A percentile compares a stretch with the other conserved stretches of the same genome.
Conservation (phyloP, 2,113 vertebrate genomes). For the Cettia cetti region DNA sequence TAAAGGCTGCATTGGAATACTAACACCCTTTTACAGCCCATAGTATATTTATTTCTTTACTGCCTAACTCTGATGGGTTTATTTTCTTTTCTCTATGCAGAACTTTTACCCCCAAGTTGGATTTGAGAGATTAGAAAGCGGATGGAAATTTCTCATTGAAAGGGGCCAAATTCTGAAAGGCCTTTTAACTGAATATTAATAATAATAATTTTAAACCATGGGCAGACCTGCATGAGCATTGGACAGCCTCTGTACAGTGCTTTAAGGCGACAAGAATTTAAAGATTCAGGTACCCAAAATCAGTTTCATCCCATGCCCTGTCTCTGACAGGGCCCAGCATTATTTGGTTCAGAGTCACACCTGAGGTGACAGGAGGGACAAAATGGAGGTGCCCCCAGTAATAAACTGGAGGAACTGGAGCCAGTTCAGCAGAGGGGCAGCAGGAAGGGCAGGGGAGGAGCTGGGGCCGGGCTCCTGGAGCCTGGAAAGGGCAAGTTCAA, state of each 20-base stretch:
- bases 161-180: neutral
- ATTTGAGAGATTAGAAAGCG: neutral
- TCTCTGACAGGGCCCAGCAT: neutral
- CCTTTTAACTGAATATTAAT: neutral
- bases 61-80: neutral
- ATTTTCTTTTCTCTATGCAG: neutral
- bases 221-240: neutral
- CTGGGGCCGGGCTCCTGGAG: neutral
- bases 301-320: neutral
- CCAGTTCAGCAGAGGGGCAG: neutral
- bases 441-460: neutral
- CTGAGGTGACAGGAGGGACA: neutral
- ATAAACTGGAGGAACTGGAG: neutral
- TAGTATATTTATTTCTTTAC: conserved; percentile 12
- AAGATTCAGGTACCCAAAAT: neutral
- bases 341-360: neutral
- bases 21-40: conserved; percentile 4
- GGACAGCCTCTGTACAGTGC: neutral
- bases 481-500: neutral
- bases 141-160: neutral
- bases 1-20: conserved; percentile 5
- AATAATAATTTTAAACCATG: neutral
- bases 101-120: neutral
- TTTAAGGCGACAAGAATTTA: neutral
- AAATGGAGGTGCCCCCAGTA: neutral